A percentile compares a stretch with the other conserved stretches of the same genome.
Conservation (phyloP, 2,797 vertebrate genomes). For the Anniella stebbinsi region DNA sequence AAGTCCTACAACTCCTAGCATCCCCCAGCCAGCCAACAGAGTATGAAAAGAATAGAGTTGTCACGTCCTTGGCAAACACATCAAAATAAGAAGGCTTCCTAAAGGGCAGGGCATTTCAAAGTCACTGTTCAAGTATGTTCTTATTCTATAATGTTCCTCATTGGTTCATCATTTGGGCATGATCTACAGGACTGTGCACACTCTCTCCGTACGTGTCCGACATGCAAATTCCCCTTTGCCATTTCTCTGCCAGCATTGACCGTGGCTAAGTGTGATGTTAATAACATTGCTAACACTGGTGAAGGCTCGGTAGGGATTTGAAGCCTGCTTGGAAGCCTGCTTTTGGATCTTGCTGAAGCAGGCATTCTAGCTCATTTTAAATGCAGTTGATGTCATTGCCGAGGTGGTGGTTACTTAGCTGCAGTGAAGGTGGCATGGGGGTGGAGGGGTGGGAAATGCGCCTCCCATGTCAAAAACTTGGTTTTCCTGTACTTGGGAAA, state of each 20-base stretch:
- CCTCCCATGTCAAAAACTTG: too few relatives aligned
- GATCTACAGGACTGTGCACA: neutral
- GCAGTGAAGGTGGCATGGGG: neutral
- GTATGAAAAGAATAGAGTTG: neutral
- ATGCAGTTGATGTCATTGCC: neutral
- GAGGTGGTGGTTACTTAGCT: neutral
- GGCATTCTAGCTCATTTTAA: neutral
- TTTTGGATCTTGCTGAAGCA: neutral
- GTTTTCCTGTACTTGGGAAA: neutral
- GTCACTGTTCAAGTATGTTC: neutral
- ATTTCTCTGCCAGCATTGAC: neutral
- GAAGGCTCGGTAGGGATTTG: neutral
- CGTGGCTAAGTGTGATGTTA: neutral
- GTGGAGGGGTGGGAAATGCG: neutral
- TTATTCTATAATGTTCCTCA: neutral
- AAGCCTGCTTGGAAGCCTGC: neutral
- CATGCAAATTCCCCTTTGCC: neutral
- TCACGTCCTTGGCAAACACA: neutral
- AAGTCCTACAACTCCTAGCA: too few relatives aligned
- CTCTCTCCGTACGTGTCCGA: neutral
- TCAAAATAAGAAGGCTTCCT: neutral
- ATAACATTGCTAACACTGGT: too few relatives aligned
- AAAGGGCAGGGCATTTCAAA: neutral
- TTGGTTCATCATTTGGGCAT: neutral
- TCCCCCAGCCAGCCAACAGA: too few relatives aligned